Evolutionary conservation across 1,140 invertebrate genomes (phyloP), one percentile per base, ranked within the genome.

Genomic region (Trypoxylus dichotomus): DNA sequence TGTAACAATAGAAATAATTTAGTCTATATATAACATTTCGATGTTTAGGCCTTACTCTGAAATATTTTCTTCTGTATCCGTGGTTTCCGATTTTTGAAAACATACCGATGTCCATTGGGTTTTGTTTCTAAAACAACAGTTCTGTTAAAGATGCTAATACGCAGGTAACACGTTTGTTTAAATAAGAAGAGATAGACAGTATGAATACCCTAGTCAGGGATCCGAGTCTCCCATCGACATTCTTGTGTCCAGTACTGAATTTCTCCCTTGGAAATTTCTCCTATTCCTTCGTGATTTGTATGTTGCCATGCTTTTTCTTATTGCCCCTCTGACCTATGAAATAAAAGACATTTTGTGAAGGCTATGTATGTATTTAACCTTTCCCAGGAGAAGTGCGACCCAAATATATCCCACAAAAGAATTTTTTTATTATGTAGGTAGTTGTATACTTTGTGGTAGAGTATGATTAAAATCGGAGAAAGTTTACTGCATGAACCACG

Each of bases 251-350:
- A 74, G 32, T 11, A 42, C 32, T 41, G 72, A 74, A 11, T 43
- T 43, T 42, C 72, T 7, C 19, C 41, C 41, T 15, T 37, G 32
- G 8, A 19, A 15, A 1, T 74, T 74, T 0, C 15, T 74, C n/a
- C 8, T 43, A 15, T 74, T 74, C n/a, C 72, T 74, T 74, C 29
- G 41, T n/a, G 13, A 41, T 29, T 41, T 74, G 41, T 74, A 74
- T 24, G 41, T 74, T 11, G 72, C 6, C 15, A 74, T 25, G 29
- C 72, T 74, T n/a, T 74, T 37, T 11, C 72, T 74, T 41, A 74
- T 15, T 74, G 72, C 72, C 3, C 13, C 3, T 37, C 72, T 32
- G 2, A 74, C 72, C 72, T 74, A 42, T 24, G 41, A 37, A 32
- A 3, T 32, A 2, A 32, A 32, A 32, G 29, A 32, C 7, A 32